phyloP scores from a whole-genome alignment of 1,140 invertebrate genomes.

The Chionoecetes opilio region DNA sequence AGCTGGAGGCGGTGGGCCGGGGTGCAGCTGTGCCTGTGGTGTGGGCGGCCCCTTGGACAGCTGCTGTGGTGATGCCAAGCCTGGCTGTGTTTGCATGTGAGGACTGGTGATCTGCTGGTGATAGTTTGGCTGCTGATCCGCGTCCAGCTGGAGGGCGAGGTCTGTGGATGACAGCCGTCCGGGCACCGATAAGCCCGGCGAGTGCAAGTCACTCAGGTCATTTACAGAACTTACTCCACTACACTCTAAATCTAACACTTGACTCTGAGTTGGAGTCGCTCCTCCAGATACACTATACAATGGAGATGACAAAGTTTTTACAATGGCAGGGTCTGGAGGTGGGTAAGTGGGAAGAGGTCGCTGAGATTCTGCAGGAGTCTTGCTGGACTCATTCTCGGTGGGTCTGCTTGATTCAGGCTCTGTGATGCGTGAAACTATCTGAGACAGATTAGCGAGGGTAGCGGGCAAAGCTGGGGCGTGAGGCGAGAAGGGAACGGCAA shows the following conservation, averaged over 20 bases:
- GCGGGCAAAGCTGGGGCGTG: conserved; percentile 82
- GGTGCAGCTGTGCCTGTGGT: conserved; percentile 68
- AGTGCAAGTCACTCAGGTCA: conserved; percentile 76
- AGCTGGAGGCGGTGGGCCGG: conserved; percentile 74
- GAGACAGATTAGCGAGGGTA: conserved; percentile 86
- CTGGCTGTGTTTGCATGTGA: conserved; percentile 79
- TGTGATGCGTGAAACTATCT: conserved; percentile 86
- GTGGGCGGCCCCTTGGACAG: conserved; percentile 72
- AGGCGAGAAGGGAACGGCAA: conserved; percentile 72
- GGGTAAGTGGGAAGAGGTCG: conserved; percentile 64
- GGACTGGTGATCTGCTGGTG: conserved; percentile 80
- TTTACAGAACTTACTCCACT: conserved; percentile 74
- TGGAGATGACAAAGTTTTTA: conserved; percentile 70
- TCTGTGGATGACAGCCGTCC: conserved; percentile 68
- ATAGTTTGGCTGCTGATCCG: conserved; percentile 76
- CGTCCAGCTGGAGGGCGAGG: conserved; percentile 64
- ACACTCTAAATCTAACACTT: conserved; percentile 72
- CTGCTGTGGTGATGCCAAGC: conserved; percentile 70
- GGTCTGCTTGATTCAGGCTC: conserved; percentile 85
- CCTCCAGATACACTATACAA: conserved; percentile 69
- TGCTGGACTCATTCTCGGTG: conserved; percentile 67
- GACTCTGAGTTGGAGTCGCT: conserved; percentile 66
- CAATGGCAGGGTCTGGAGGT: conserved; percentile 72
- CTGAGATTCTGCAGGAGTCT: conserved; percentile 65
- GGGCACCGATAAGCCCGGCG: conserved; percentile 63